Evolutionary conservation across 2,113 vertebrate genomes (phyloP).

Genomic region (Brachirus orientalis): DNA sequence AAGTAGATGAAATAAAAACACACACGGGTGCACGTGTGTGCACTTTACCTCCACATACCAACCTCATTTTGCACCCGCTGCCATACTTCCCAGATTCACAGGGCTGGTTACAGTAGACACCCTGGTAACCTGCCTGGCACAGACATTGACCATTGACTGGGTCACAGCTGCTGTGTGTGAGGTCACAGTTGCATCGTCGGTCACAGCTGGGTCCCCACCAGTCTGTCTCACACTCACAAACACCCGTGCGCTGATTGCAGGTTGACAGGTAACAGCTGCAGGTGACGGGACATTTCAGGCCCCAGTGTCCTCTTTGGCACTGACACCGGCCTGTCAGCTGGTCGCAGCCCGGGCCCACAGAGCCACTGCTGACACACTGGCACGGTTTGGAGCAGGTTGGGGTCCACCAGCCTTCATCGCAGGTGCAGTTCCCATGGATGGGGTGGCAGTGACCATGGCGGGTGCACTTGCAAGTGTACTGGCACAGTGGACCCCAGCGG

Average conservation of each 20-base stretch:
- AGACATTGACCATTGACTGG: conserved; percentile 78
- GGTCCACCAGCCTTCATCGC: conserved; percentile 89
- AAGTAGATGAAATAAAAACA: background rate
- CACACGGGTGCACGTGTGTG: background rate
- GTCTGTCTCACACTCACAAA: conserved; percentile 83
- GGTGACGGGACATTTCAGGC: conserved; percentile 80
- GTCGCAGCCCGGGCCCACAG: conserved; percentile 79
- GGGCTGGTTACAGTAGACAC: conserved; percentile 78
- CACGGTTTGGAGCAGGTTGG: conserved; percentile 84
- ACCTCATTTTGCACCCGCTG: conserved; percentile 84
- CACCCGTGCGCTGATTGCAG: conserved; percentile 84
- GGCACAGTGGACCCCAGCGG: conserved; percentile 89
- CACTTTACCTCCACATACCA: conserved; percentile 35
- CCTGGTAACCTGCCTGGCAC: conserved; percentile 86
- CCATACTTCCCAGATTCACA: conserved; percentile 85
- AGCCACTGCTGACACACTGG: conserved; percentile 74
- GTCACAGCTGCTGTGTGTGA: conserved; percentile 83
- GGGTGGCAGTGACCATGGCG: conserved; percentile 87
- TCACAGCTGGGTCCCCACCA: conserved; percentile 87
- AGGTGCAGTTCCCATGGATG: conserved; percentile 84
- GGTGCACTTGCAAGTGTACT: conserved; percentile 84
- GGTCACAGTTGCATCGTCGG: conserved; percentile 82
- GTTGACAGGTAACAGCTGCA: conserved; percentile 86
- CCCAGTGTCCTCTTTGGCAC: conserved; percentile 87
- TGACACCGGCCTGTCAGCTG: conserved; percentile 83